Evolutionary conservation across 2,888 invertebrate genomes (phyloP).

Genomic region (Sarcophaga subvicina): DNA sequence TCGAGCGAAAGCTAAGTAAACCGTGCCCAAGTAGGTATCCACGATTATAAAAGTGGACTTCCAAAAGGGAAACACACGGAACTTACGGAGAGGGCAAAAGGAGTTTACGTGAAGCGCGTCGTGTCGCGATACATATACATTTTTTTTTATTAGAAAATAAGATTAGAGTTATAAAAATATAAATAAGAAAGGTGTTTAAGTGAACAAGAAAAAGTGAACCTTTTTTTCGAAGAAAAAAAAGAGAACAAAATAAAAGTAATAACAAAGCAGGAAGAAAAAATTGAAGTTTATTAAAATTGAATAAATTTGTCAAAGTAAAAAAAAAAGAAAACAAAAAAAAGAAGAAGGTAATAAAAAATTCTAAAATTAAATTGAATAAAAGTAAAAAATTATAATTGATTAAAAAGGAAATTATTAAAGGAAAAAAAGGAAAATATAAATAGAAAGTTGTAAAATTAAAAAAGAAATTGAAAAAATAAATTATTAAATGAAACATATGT

Average conservation of each 20-base stretch:
- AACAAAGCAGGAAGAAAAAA: too few species aligned
- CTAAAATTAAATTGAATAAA: background rate
- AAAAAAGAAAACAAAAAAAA: too few species aligned
- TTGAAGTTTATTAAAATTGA: too few species aligned
- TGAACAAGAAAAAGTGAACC: background rate
- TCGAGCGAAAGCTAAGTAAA: background rate
- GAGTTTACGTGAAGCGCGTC: background rate
- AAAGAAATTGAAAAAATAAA: too few species aligned
- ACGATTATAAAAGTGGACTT: conserved; percentile 10
- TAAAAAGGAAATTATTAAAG: background rate
- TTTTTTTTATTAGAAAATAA: too few species aligned
- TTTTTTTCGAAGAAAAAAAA: background rate
- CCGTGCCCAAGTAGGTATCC: background rate
- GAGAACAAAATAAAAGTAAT: too few species aligned
- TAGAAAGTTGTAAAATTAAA: background rate
- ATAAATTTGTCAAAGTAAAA: too few species aligned
- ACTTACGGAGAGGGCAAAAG: conserved; percentile 2
- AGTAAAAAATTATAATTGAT: background rate
- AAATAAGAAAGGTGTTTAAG: background rate
- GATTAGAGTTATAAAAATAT: too few species aligned
- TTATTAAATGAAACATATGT: too few species aligned
- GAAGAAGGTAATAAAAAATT: background rate
- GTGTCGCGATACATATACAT: background rate
- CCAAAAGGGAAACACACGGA: background rate
- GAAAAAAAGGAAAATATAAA: too few species aligned